These are phyloP conservation scores for Chloroceryle inda DNA, from an alignment of 2,797 vertebrate species.

Conservation along the genomic window DNA sequence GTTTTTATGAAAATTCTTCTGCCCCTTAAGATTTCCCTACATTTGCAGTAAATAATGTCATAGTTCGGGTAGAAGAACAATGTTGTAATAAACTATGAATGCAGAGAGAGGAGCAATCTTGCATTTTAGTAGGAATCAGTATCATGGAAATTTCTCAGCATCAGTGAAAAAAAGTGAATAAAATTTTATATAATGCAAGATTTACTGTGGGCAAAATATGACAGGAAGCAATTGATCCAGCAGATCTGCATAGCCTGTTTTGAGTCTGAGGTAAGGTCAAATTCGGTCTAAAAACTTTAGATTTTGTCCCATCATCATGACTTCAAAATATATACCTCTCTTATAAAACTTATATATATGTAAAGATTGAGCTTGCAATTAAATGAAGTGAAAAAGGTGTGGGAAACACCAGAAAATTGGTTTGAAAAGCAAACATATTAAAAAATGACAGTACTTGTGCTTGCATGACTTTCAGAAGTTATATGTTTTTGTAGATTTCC, in stretches of 20 bases:
- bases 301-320: neutral
- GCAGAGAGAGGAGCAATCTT: neutral
- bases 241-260: neutral
- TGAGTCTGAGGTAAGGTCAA: neutral
- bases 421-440: neutral
- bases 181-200: neutral
- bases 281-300: neutral
- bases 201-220: neutral
- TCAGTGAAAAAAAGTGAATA: neutral
- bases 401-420: fast-evolving
- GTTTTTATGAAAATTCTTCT: neutral
- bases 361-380: neutral
- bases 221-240: neutral
- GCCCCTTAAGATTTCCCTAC: neutral
- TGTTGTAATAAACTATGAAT: neutral
- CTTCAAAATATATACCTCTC: neutral
- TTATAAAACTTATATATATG: neutral
- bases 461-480: neutral
- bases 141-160: neutral
- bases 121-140: neutral
- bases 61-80: neutral
- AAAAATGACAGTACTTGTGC: neutral
- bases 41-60: neutral
- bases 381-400: neutral
- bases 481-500: neutral